These are phyloP conservation scores for Stictocephala bisonia DNA, from an alignment of 2,888 invertebrate species.

Conservation along the genomic window DNA sequence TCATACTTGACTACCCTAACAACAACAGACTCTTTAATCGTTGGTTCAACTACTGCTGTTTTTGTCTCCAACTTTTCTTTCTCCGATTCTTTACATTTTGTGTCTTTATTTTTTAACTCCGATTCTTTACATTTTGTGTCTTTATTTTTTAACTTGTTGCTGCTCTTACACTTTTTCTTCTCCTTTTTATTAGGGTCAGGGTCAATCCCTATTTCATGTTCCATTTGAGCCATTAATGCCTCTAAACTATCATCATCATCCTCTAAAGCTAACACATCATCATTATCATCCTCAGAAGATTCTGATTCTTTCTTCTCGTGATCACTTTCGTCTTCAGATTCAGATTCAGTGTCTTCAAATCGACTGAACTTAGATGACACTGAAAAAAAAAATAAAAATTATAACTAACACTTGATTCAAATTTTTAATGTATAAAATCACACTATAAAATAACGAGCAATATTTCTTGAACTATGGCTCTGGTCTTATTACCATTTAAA, in stretches of 20 bases:
- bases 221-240: conserved; percentile 46
- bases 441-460: no score
- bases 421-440: no score
- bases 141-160: not conserved
- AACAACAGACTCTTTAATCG: not conserved
- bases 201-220: conserved; percentile 41
- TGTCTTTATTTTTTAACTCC: not conserved
- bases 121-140: not conserved
- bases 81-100: not conserved
- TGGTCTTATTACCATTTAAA: no score
- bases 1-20: no score
- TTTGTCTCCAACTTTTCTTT: conserved; percentile 17
- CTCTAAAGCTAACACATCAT: conserved; percentile 28
- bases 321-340: conserved; percentile 45
- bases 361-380: conserved; percentile 41
- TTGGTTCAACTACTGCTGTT: conserved; percentile 15
- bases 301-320: conserved; percentile 29
- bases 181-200: conserved; percentile 30
- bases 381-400: conserved; percentile 27
- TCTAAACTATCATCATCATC: conserved; percentile 44
- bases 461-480: no score
- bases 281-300: conserved; percentile 32
- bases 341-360: conserved; percentile 38
- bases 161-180: conserved; percentile 27
- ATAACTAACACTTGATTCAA: no score